phyloP scores from a whole-genome alignment of 2,888 invertebrate species.

The Drosophila subsilvestris region DNA sequence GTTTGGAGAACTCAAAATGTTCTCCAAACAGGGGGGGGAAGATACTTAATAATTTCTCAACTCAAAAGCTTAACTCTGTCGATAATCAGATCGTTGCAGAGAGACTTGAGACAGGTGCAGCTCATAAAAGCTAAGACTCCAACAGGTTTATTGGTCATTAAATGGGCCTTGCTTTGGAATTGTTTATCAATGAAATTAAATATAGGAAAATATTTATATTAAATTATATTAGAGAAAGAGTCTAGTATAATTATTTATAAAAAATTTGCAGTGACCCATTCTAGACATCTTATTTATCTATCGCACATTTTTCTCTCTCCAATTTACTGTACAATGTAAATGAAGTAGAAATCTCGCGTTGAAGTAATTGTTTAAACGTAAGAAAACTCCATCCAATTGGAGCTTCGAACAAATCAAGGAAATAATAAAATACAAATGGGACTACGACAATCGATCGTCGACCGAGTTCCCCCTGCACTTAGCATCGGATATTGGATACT shows the following conservation, averaged over 20 bases:
- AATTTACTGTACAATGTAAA: neutral
- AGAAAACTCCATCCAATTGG: constrained; percentile 26
- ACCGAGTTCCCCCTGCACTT: constrained; percentile 10
- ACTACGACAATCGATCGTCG: constrained; percentile 23
- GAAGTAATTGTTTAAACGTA: constrained; percentile 18
- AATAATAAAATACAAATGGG: constrained; percentile 34
- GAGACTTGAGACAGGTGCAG: no score
- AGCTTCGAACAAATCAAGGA: constrained; percentile 18
- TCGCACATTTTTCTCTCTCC: neutral
- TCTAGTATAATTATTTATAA: no score
- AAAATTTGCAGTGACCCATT: neutral
- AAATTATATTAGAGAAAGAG: neutral
- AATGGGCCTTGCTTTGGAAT: no score
- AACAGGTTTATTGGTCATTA: no score
- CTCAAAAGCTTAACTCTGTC: neutral
- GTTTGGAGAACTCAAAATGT: neutral
- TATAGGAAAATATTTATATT: neutral
- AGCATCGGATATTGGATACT: constrained; percentile 6
- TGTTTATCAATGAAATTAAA: no score
- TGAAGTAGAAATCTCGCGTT: constrained; percentile 9
- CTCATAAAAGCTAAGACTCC: no score
- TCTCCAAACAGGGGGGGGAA: neutral
- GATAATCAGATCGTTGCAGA: constrained; percentile 32
- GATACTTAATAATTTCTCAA: neutral
- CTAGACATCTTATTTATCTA: neutral